These are phyloP conservation scores for Smutsia temminckii DNA, from an alignment of 2,797 vertebrate genomes.

Conservation along the genomic window DNA sequence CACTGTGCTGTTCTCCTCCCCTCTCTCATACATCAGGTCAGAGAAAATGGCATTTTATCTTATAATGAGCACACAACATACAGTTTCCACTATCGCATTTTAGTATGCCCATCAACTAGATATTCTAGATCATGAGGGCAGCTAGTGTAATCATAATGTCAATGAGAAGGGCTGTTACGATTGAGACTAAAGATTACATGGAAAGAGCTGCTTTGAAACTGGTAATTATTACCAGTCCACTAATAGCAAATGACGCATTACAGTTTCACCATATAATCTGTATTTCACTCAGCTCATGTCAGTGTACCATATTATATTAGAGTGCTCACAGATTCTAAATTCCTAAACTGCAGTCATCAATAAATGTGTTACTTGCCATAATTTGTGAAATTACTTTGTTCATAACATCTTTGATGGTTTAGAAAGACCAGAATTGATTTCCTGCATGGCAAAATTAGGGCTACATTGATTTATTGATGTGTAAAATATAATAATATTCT, in stretches of 20 bases:
- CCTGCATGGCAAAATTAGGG: constrained; percentile 85
- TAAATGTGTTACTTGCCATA: constrained; percentile 87
- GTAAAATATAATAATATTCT: constrained; percentile 87
- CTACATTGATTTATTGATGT: constrained; percentile 87
- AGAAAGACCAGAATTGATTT: constrained; percentile 88
- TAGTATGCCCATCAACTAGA: constrained; percentile 87
- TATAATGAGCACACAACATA: constrained; percentile 85
- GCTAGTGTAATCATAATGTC: constrained; percentile 87
- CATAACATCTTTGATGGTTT: constrained; percentile 87
- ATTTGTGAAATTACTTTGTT: constrained; percentile 89
- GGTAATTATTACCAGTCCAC: constrained; percentile 90
- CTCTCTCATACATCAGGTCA: constrained; percentile 83
- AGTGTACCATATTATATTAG: constrained; percentile 82
- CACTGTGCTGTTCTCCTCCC: constrained; percentile 67
- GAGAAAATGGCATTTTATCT: constrained; percentile 86
- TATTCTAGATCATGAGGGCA: constrained; percentile 87
- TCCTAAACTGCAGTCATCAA: constrained; percentile 87
- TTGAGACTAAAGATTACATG: constrained; percentile 87
- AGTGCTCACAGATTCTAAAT: constrained; percentile 83
- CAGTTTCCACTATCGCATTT: constrained; percentile 82
- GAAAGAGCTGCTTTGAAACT: constrained; percentile 88
- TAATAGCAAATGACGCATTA: constrained; percentile 89
- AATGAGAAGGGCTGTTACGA: constrained; percentile 88
- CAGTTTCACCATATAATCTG: constrained; percentile 90
- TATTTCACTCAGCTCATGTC: constrained; percentile 84